Conservation (phyloP, 2,113 vertebrate species). For the Cynocephalus volans region DNA sequence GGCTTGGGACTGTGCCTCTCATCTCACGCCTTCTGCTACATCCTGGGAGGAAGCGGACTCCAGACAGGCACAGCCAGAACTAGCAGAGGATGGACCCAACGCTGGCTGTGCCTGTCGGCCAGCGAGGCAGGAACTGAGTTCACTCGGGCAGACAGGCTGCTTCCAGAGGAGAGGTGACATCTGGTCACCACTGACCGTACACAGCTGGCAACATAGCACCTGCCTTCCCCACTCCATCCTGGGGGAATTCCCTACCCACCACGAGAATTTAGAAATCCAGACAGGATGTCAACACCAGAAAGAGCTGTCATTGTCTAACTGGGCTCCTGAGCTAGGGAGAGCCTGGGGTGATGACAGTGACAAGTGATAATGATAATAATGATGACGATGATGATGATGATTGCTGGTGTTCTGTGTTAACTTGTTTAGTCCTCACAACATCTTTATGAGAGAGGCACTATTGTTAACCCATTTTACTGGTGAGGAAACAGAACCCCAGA, state of each 20-base stretch:
- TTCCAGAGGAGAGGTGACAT: background rate
- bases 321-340: background rate
- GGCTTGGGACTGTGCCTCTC: background rate
- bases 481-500: slow-evolving; percentile 6
- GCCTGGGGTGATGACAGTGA: background rate
- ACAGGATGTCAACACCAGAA: background rate
- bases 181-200: background rate
- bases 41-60: background rate
- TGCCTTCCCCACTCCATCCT: background rate
- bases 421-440: background rate
- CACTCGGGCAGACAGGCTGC: background rate
- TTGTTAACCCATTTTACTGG: background rate
- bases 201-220: background rate
- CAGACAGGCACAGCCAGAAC: background rate
- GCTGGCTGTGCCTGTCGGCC: background rate
- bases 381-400: background rate
- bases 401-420: background rate
- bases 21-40: background rate
- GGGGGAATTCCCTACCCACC: background rate
- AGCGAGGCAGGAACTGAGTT: background rate
- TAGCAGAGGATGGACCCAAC: background rate
- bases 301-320: background rate
- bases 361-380: background rate
- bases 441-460: background rate
- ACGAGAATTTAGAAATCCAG: background rate